Conservation (phyloP, 30 jellyfish, hydroid and myxozoan genomes). For the Sanderia malayensis region DNA sequence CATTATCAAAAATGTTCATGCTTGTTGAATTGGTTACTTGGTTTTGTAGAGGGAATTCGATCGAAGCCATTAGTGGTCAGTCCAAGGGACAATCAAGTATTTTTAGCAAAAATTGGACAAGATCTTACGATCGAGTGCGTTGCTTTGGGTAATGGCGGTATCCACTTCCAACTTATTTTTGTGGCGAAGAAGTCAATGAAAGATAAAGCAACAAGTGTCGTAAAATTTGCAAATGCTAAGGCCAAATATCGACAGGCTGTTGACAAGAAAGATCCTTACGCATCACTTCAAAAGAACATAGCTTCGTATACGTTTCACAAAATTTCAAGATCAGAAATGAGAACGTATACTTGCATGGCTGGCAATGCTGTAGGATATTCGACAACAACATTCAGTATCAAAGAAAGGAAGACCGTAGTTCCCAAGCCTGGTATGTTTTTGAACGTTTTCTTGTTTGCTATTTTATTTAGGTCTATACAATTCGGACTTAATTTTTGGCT, state of each 20-base stretch:
- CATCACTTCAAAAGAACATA: slow-evolving; percentile 3
- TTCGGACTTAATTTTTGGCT: too few relatives aligned
- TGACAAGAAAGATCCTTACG: neutral
- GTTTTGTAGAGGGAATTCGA: slow-evolving; percentile 30
- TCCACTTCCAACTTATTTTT: slow-evolving; percentile 65
- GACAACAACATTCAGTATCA: slow-evolving; percentile 9
- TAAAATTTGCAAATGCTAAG: slow-evolving; percentile 41
- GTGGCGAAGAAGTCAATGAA: slow-evolving; percentile 4
- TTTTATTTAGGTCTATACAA: too few relatives aligned
- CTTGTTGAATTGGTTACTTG: neutral
- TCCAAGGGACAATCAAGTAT: neutral
- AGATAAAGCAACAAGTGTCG: neutral
- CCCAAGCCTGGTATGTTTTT: too few relatives aligned
- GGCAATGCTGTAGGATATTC: slow-evolving; percentile 75
- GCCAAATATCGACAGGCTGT: neutral
- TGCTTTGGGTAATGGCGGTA: slow-evolving; percentile 34
- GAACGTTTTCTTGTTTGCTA: too few relatives aligned
- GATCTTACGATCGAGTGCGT: slow-evolving; percentile 30
- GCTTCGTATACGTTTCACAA: slow-evolving; percentile 51
- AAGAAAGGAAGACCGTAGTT: neutral
- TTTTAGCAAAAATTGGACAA: slow-evolving; percentile 49
- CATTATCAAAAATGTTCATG: neutral
- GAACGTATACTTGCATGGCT: slow-evolving; percentile 76
- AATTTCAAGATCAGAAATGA: slow-evolving; percentile 49
- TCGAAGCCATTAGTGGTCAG: slow-evolving; percentile 40